These are phyloP conservation scores for Propithecus coquereli DNA, from an alignment of 2,113 vertebrate genomes.

Conservation along the genomic window DNA sequence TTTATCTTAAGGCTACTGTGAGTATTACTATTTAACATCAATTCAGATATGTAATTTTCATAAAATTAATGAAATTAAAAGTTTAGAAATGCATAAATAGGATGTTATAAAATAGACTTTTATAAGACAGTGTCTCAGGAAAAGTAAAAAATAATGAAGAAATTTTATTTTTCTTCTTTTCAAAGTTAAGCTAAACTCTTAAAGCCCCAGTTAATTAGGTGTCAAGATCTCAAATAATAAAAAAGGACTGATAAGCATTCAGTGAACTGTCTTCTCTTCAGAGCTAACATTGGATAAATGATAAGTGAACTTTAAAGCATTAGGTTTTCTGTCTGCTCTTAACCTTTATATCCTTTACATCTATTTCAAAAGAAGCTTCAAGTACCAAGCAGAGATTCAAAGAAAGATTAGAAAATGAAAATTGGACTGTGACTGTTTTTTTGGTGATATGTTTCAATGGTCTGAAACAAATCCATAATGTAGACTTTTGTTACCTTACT, in stretches of 20 bases:
- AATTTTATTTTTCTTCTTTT: neutral
- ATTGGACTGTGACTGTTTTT: neutral
- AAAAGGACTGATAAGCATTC: neutral
- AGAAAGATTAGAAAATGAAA: slow-evolving; percentile 10
- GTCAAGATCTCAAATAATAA: slow-evolving; percentile 42
- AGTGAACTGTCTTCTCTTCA: slow-evolving; percentile 15
- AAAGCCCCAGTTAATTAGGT: slow-evolving; percentile 21
- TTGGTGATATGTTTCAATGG: neutral
- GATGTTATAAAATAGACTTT: neutral
- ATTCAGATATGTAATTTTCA: slow-evolving; percentile 5
- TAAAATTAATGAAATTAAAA: neutral
- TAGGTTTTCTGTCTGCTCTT: slow-evolving; percentile 50
- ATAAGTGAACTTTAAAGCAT: slow-evolving; percentile 58
- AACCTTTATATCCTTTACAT: slow-evolving; percentile 47
- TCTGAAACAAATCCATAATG: neutral
- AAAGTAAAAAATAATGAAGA: neutral
- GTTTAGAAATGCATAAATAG: neutral
- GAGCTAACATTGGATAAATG: slow-evolving; percentile 22
- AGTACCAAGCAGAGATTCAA: neutral
- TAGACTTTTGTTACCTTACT: neutral
- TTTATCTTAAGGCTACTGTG: neutral
- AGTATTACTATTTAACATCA: neutral
- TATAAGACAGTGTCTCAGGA: neutral
- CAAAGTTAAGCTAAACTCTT: neutral
- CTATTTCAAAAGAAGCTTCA: slow-evolving; percentile 8